Evolutionary conservation across 1,140 invertebrate species (phyloP), one percentile per base, ranked within the genome.

Genomic region (Parasteatoda tepidariorum): DNA sequence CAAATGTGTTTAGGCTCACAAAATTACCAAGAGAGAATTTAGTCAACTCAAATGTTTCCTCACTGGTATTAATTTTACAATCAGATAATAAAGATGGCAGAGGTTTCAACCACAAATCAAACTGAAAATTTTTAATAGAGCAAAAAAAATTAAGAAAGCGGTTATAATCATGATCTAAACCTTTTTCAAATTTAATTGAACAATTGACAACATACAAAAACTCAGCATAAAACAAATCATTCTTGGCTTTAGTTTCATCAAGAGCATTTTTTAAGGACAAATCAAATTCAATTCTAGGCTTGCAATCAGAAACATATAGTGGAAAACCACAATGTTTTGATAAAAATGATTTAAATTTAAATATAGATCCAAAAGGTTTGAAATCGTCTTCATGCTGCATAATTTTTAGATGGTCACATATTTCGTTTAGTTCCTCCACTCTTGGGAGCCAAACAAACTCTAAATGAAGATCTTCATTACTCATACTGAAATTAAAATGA

Each of bases 21-120:
- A 84, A 57, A 34, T 67, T 79, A 31, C 83, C 83, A n/a, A 84
- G 38, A 41, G 73, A 64, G 55, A 84, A 84, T 11, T 33, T 70
- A 2, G 28, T 15, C 9, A 78, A n/a, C 33, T 64, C 64, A 2
- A 78, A 22, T 5, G 28, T 6, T n/a, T 24, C 62, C 26, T 59
- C 30, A 13, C 38, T 18, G 2, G 59, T 83, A 6, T 22, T 18
- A 24, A 83, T 62, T n/a, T 31, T 48, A 15, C 24, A 9, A 15
- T 71, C 57, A 28, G 26, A 41, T 31, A 26, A 15, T n/a, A 34
- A 26, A 30, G 31, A 24, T 41, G 41, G 64, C 18, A 28, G 26
- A 7, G n/a, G 41, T 33, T 71, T 70, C 22, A 82, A 33, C 15
- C 48, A 71, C n/a, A 73, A 2, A 11, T 82, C 67, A 24, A 55